phyloP scores from a whole-genome alignment of 2,888 invertebrate species.

The Tenthredo mesomela region DNA sequence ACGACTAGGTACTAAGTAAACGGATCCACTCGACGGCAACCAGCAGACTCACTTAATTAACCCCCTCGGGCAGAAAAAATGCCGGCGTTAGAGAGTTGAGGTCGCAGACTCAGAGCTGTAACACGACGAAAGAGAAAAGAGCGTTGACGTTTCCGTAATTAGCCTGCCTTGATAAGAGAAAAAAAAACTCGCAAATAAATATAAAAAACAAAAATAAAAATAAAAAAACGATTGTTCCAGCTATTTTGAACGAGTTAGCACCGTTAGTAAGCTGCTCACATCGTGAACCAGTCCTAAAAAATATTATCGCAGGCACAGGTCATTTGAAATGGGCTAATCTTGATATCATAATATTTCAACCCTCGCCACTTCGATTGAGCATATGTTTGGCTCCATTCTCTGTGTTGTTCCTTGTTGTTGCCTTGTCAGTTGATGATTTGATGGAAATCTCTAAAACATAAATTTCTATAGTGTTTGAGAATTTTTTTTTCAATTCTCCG shows the following conservation, averaged over 20 bases:
- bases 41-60: conserved; percentile 45
- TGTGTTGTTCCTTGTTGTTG: background rate
- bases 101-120: conserved; percentile 37
- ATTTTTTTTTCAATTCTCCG: background rate
- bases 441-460: background rate
- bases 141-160: conserved; percentile 48
- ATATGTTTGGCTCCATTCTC: background rate
- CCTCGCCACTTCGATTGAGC: background rate
- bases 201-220: background rate
- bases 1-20: conserved; percentile 27
- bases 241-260: background rate
- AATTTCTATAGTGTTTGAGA: background rate
- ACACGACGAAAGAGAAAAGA: conserved; percentile 45
- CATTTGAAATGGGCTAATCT: background rate
- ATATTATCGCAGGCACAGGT: background rate
- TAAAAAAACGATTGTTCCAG: background rate
- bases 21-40: conserved; percentile 37
- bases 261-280: background rate
- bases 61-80: conserved; percentile 42
- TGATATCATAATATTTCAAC: background rate
- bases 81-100: conserved; percentile 39
- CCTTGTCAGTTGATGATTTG: background rate
- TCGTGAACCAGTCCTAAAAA: background rate
- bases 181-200: background rate
- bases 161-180: conserved; percentile 29